phyloP scores from a whole-genome alignment of 2,113 vertebrate species.

The Tupaia chinensis region DNA sequence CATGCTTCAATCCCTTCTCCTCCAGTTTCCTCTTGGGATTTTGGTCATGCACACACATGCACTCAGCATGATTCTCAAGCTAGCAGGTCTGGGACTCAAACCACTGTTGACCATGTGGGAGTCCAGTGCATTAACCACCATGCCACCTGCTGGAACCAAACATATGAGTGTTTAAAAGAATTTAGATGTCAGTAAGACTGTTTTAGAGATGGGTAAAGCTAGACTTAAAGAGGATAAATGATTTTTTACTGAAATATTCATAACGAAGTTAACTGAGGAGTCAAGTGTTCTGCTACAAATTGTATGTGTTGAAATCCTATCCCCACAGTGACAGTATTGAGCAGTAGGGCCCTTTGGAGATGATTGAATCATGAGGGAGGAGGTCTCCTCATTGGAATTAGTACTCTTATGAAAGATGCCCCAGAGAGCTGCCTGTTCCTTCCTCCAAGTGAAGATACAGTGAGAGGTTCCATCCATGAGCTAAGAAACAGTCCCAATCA shows the following conservation, averaged over 20 bases:
- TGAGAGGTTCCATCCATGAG: neutral
- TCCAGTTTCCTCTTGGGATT: no score
- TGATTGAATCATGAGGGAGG: no score
- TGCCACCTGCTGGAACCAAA: no score
- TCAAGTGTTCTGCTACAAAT: neutral
- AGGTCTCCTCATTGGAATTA: neutral
- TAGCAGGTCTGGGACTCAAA: no score
- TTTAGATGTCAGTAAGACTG: neutral
- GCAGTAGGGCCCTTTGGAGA: neutral
- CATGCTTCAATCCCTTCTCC: no score
- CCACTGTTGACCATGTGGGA: no score
- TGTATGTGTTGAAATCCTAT: neutral
- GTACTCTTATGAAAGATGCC: neutral
- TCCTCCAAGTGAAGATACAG: rapidly evolving
- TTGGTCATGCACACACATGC: no score
- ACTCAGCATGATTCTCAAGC: no score
- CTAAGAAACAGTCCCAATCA: neutral
- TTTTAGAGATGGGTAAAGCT: neutral
- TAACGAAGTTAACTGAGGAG: neutral
- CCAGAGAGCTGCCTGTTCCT: neutral
- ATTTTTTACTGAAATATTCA: slow-evolving; percentile 10
- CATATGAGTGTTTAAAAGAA: neutral
- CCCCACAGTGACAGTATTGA: neutral
- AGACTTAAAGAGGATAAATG: neutral
- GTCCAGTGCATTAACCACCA: no score